Base-by-base conservation (phyloP, 2,888 invertebrate species). In the Scotopteryx bipunctaria region DNA sequence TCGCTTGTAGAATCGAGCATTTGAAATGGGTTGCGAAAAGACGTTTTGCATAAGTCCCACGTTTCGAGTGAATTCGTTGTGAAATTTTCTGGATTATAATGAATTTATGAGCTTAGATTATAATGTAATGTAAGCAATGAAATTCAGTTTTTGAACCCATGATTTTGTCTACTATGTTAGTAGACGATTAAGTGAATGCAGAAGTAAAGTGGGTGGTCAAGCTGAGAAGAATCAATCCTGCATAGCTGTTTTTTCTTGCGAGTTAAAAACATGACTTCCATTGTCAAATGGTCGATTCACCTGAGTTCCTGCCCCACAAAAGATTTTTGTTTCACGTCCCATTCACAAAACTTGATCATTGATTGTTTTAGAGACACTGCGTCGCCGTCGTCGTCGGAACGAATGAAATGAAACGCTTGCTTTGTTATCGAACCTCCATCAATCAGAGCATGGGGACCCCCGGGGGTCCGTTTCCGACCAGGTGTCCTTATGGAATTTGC, bases 351-450 rank as follows among this genome's bases (percentile, higher is more conserved):
- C 71, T 81, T 76, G 76, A 83, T 85, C 89, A 89, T 86, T 87
- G 89, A 89, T 90, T 90, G 90, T 90, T 90, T 90, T 88, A 89
- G 74, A 90, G 90, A 90, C 90, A 76, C 74, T 57, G 60, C 78
- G 90, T 79, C 90, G 90, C 89, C 89, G 81, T 73, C 87, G 80
- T 73, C 87, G 79, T 69, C 67, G 70, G 69, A 71, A 63, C 74
- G 66, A 77, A 75, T 75, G 68, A 71, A 73, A 76, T 76, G 27
- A 32, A 46, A 36, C 36, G 41, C 27, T 37, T 8, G 73, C 78
- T 74, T 78, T 73, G 76, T 81, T 67, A 81, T 81, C 72, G 81
- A 79, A 81, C 85, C 80, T 83, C 82, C 82, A 87, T 88, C 88
- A 87, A 87, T 87, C 89, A 88, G 57, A 37, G 56, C 52, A 47